Conservation (phyloP, 1,140 invertebrate genomes). For the Lepidurus apus region DNA sequence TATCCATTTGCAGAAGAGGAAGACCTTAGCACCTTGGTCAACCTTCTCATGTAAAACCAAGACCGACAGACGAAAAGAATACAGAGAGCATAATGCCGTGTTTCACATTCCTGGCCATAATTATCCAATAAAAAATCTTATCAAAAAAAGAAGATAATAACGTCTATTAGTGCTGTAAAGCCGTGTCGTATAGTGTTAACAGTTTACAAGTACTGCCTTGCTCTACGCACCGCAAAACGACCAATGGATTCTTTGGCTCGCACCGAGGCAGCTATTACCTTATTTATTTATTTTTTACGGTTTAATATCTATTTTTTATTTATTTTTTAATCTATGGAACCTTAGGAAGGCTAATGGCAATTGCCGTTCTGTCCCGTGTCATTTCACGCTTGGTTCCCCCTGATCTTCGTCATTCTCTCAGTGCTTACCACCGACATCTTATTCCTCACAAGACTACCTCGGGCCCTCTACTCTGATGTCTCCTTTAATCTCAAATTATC, state of each 20-base stretch:
- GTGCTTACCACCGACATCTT: not conserved
- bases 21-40: constrained; percentile 9
- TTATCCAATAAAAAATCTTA: not conserved
- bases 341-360: not conserved
- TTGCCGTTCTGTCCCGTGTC: constrained; percentile 1
- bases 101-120: constrained; percentile 4
- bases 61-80: not conserved
- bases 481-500: constrained; percentile 22
- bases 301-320: not conserved
- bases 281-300: not conserved
- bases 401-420: not conserved
- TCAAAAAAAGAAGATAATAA: not conserved
- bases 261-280: no score
- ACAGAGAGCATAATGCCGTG: not conserved
- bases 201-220: not conserved
- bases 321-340: not conserved
- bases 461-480: constrained; percentile 2
- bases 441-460: not conserved
- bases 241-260: not conserved
- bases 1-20: constrained; percentile 19
- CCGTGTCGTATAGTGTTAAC: not conserved
- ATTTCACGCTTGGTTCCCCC: not conserved
- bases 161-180: not conserved
- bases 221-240: not conserved
- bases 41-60: not conserved